phyloP scores from a whole-genome alignment of 2,888 invertebrate species.

The Agrilus cyanescens region DNA sequence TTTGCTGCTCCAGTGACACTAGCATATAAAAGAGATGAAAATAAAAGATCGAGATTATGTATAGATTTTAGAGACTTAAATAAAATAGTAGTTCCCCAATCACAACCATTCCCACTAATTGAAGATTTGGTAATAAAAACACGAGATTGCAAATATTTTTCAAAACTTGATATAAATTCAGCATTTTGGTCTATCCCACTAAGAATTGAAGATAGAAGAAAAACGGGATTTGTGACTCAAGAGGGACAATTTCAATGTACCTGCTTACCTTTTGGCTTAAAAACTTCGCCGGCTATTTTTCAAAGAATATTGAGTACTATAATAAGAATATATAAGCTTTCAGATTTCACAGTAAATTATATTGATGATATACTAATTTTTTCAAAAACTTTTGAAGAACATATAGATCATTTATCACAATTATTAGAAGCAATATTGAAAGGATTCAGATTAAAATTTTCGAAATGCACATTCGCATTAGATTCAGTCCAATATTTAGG shows the following conservation, averaged over 20 bases:
- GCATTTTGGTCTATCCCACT: slow-evolving; percentile 16
- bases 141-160: slow-evolving; percentile 6
- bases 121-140: too few relatives aligned
- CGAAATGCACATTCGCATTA: slow-evolving; percentile 22
- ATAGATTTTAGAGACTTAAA: too few relatives aligned
- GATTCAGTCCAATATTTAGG: slow-evolving; percentile 20
- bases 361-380: slow-evolving; percentile 9
- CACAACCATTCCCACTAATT: too few relatives aligned
- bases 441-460: slow-evolving; percentile 16
- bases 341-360: slow-evolving; percentile 3
- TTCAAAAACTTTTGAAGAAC: slow-evolving; percentile 6
- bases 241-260: not conserved
- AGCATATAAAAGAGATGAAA: too few relatives aligned
- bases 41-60: too few relatives aligned
- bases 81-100: too few relatives aligned
- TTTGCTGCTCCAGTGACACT: too few relatives aligned
- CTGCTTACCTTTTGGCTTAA: slow-evolving; percentile 1
- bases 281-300: slow-evolving; percentile 1
- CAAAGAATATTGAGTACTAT: not conserved
- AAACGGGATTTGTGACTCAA: not conserved
- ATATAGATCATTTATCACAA: slow-evolving; percentile 1
- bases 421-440: too few relatives aligned
- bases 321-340: not conserved
- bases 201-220: slow-evolving; percentile 5
- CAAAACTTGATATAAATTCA: slow-evolving; percentile 10